Percentiles rank a stretch among this genome's conserved stretches.
These are phyloP conservation scores for Schlechtendalia chinensis DNA, from an alignment of 1,140 invertebrate species.

Conservation along the genomic window DNA sequence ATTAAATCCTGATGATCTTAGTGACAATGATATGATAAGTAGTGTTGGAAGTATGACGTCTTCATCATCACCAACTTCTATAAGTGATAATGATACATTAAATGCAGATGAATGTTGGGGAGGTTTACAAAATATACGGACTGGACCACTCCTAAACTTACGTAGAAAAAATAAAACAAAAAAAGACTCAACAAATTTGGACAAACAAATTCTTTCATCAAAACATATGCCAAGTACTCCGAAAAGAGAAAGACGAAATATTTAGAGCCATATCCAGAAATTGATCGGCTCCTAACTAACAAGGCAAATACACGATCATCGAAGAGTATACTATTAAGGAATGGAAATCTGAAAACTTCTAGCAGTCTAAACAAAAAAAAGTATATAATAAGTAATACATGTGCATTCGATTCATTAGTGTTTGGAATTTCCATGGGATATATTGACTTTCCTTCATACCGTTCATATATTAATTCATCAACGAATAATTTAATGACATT, in stretches of 20 bases:
- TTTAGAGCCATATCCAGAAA: not conserved
- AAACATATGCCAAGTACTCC: not conserved
- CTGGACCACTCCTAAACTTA: not conserved
- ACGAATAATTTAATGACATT: not conserved
- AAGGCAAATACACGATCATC: not conserved
- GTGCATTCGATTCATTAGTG: not conserved
- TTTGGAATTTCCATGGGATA: conserved; percentile 4
- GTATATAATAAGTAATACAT: not conserved
- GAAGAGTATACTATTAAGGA: not conserved
- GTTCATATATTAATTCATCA: not conserved
- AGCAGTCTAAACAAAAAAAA: not conserved
- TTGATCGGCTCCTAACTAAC: not conserved
- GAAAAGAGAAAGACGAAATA: not conserved
- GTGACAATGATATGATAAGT: not conserved
- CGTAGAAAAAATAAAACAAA: not conserved
- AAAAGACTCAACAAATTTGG: no score
- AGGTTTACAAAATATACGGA: not conserved
- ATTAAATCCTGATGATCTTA: not conserved
- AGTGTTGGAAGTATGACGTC: not conserved
- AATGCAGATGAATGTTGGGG: conserved; percentile 10
- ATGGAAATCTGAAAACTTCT: not conserved
- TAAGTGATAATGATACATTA: not conserved
- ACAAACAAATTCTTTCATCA: no score
- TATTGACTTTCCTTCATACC: not conserved
- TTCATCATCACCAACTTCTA: not conserved